Evolutionary conservation across 2,113 vertebrate species (phyloP).

Genomic region (Ranitomeya imitator): DNA sequence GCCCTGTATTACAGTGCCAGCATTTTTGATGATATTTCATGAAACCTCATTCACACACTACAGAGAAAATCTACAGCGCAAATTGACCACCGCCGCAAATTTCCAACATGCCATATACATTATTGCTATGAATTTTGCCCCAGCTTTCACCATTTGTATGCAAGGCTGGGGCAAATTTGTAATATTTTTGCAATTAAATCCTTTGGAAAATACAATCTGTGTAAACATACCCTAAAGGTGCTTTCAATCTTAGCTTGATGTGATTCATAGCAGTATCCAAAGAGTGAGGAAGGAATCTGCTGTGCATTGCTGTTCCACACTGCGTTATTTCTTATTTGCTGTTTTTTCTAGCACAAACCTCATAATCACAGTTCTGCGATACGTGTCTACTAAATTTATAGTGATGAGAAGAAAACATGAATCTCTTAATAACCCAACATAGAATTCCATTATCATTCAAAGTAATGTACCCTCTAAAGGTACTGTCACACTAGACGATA

Average conservation of each 20-base stretch:
- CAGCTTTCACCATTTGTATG: too few relatives aligned
- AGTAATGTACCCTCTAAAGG: slow-evolving; percentile 1
- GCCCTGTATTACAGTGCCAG: too few relatives aligned
- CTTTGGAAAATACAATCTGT: too few relatives aligned
- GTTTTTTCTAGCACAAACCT: not conserved
- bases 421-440: not conserved
- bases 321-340: not conserved
- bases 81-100: too few relatives aligned
- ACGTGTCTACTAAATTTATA: not conserved
- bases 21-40: too few relatives aligned
- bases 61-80: too few relatives aligned
- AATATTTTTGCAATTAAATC: too few relatives aligned
- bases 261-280: not conserved
- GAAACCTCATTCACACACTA: too few relatives aligned
- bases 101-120: too few relatives aligned
- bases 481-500: too few relatives aligned
- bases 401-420: not conserved
- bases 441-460: slow-evolving; percentile 1
- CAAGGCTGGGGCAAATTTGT: too few relatives aligned
- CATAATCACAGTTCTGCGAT: not conserved
- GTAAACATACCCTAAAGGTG: not conserved
- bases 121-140: too few relatives aligned
- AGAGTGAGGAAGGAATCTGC: not conserved
- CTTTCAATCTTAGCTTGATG: not conserved
- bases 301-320: not conserved